Evolutionary conservation across 2,888 invertebrate genomes (phyloP).

Genomic region (Dasysyrphus albostriatus): DNA sequence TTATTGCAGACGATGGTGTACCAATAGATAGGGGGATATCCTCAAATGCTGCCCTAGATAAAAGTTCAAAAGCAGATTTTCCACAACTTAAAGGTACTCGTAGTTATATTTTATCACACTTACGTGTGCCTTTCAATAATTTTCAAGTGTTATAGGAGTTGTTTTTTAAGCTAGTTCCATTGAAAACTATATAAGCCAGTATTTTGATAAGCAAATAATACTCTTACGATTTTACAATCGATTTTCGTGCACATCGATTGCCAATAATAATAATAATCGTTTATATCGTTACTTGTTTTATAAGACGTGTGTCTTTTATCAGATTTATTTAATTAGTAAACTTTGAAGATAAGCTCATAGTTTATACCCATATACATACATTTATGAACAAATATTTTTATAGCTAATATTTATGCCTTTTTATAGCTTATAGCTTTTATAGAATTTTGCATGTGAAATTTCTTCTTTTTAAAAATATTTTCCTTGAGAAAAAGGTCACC

Average conservation of each 20-base stretch:
- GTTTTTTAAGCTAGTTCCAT: not conserved
- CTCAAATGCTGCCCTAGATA: constrained; percentile 80
- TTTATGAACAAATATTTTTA: no score
- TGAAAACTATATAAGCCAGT: not conserved
- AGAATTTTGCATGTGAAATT: no score
- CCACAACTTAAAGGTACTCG: constrained; percentile 82
- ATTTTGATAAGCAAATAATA: constrained; percentile 6
- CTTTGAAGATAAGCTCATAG: no score
- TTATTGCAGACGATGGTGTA: constrained; percentile 79
- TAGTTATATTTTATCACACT: not conserved
- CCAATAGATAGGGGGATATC: constrained; percentile 79
- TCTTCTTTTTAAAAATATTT: no score
- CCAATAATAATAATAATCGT: not conserved
- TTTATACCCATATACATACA: no score
- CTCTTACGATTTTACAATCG: not conserved
- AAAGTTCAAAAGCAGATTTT: constrained; percentile 78
- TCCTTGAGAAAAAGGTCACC: no score
- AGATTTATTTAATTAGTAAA: not conserved
- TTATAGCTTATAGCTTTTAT: no score
- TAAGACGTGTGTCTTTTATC: constrained; percentile 12
- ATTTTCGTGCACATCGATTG: not conserved
- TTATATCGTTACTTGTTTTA: not conserved
- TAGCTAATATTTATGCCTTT: no score
- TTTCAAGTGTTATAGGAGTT: not conserved
- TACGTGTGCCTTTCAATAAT: not conserved